Base-by-base conservation (phyloP, 2,888 invertebrate species). In the Incurvaria masculella region DNA sequence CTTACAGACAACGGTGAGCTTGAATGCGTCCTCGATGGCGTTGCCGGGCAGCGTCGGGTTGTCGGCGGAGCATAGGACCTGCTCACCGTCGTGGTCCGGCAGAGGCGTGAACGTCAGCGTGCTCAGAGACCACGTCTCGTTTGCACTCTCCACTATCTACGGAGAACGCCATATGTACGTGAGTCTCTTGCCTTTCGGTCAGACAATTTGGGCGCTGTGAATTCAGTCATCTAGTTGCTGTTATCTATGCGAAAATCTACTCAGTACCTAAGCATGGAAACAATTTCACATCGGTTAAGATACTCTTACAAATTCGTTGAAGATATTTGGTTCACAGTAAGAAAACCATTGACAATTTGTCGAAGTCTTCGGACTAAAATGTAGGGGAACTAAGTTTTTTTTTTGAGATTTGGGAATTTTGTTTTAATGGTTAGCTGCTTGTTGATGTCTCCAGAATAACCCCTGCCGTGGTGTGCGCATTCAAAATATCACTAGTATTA, bases 1-100 rank as follows among this genome's bases (percentile, higher is more conserved):
- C 94, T 93, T 80, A 94, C 94, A 94, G 72, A 93, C 91, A 61
- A 94, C 88, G 70, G 92, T 92, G 57, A 94, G 81, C 60, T 83
- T 82, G 60, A 91, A 81, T 48, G 85, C 84, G 65, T 93, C 93
- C 59, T 93, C 93, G 49, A 91, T 82, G 47, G 84, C 84, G 45
- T 85, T 85, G 46, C 84, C 84, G 10, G 86, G 83, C 55, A 94
- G 79, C 55, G 85, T 81, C 11, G 91, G 87, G 79, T 94, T 94
- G 58, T 88, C 85, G 14, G 91, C 93, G 50, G 88, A 85, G 65
- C 94, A 94, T 63, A 89, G 91, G 51, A 94, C 81, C 56, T 82
- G 81, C 51, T 88, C 89, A 4, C 87, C 88, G 62, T 94, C 88
- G 70, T 94, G 93, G 56, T 86, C 85, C 1, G 92, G 89, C 51